Base-by-base conservation (phyloP, 2,797 vertebrate species). In the Apogon hyalosoma region DNA sequence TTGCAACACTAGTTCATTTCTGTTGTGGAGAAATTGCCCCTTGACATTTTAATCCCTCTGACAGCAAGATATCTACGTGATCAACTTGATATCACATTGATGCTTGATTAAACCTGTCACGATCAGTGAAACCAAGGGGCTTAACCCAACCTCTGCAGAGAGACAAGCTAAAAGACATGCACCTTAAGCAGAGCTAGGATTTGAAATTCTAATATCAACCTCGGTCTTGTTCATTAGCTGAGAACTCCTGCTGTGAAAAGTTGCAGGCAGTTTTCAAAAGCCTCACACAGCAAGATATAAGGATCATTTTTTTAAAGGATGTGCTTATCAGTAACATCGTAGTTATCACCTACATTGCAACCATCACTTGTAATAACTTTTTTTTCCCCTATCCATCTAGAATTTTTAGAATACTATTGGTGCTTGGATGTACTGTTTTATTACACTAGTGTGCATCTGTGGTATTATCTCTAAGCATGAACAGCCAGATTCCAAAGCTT, bases 191-290 rank as follows among this genome's bases (percentile, higher is more conserved):
- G 14, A 33, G 50, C 3, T 59, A 47, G 8, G 0, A 82, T 87
- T 83, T 85, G 45, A 77, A 88, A 80, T 86, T 78, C 55, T 79
- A 75, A 87, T 61, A 52, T 86, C 79, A 79, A 73, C 70, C 69
- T 61, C 63, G 71, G 65, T 79, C 59, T 63, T 53, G 62, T 79
- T 87, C 79, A 83, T 85, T 85, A 83, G 77, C 5, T 2, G 24
- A 56, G 48, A 78, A 79, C 42, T 59, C 65, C 58, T 28, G n/a
- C 68, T 43, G 63, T 73, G 69, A 80, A 71, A 77, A 70, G 53
- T 64, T 80, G 43, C 40, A 51, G 64, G 63, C 24, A 42, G 14
- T 69, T 87, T 66, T 61, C 9, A 49, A 48, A 87, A 52, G 42
- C 39, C 43, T 79, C 33, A 1, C 14, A 54, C 24, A 31, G 19